Conservation (phyloP, 2,113 vertebrate genomes). For the Ceyx cyanopectus region DNA sequence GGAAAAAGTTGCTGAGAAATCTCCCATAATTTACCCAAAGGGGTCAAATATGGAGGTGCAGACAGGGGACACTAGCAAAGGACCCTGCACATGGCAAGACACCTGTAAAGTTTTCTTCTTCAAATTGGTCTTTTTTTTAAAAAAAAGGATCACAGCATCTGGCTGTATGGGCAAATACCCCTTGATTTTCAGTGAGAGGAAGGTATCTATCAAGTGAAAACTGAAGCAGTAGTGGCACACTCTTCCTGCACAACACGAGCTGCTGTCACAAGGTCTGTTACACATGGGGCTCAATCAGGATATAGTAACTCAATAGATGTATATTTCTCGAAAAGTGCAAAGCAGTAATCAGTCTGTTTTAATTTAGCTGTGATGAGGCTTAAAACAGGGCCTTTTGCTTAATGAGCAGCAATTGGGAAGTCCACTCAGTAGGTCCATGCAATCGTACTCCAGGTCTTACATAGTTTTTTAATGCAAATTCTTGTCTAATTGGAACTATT, state of each 20-base stretch:
- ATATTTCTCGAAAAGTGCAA: neutral
- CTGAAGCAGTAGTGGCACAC: neutral
- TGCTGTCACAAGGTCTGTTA: neutral
- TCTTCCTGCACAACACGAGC: neutral
- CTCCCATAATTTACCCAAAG: neutral
- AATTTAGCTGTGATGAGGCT: neutral
- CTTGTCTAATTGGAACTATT: neutral
- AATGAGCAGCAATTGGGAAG: neutral
- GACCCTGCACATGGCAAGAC: neutral
- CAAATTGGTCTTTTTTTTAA: neutral
- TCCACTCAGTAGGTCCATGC: neutral
- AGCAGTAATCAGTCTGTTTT: neutral
- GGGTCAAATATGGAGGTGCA: neutral
- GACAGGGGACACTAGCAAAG: neutral
- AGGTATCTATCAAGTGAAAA: neutral
- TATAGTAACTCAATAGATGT: neutral
- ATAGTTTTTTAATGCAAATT: neutral
- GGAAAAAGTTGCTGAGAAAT: neutral
- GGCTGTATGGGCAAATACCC: neutral
- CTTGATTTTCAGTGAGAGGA: neutral
- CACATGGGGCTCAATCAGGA: neutral
- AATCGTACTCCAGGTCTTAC: neutral
- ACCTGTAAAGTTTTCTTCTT: neutral
- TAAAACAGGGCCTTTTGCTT: neutral
- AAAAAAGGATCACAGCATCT: neutral